Conservation (phyloP, 2,797 vertebrate species). For the Aeoliscus strigatus region DNA sequence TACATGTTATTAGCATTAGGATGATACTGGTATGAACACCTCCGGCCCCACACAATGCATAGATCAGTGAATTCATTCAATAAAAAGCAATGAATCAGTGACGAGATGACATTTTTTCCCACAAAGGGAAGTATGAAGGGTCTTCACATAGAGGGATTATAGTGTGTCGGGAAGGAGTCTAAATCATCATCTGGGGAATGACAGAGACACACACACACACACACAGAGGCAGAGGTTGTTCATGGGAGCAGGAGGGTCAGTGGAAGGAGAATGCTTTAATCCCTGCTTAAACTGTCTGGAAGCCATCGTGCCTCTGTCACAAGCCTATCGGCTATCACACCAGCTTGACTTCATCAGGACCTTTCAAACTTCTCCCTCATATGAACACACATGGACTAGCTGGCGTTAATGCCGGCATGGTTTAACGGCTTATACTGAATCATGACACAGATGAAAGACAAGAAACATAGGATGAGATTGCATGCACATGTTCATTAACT, state of each 20-base stretch:
- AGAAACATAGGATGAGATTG: constrained; percentile 31
- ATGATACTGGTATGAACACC: constrained; percentile 12
- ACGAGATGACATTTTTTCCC: constrained; percentile 39
- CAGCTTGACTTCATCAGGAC: constrained; percentile 61
- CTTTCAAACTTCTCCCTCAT: constrained; percentile 33
- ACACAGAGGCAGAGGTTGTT: constrained; percentile 29
- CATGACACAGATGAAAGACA: constrained; percentile 40
- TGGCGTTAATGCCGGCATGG: constrained; percentile 33
- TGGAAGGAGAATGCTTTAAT: constrained; percentile 52
- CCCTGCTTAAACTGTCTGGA: constrained; percentile 49
- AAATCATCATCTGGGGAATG: constrained; percentile 49
- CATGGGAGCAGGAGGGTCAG: constrained; percentile 28
- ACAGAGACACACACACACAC: constrained; percentile 5
- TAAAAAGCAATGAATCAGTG: constrained; percentile 45
- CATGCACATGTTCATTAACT: constrained; percentile 8
- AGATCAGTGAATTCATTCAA: constrained; percentile 41
- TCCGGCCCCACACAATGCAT: constrained; percentile 18
- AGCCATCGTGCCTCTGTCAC: constrained; percentile 55
- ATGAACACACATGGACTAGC: constrained; percentile 20
- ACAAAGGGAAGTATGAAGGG: constrained; percentile 22
- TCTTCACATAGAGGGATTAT: constrained; percentile 56
- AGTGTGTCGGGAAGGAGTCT: constrained; percentile 45
- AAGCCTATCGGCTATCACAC: constrained; percentile 51
- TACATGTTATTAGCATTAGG: constrained; percentile 15
- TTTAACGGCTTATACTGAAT: constrained; percentile 45